phyloP scores from a whole-genome alignment of 2,113 vertebrate species.

The Onychostruthus taczanowskii region DNA sequence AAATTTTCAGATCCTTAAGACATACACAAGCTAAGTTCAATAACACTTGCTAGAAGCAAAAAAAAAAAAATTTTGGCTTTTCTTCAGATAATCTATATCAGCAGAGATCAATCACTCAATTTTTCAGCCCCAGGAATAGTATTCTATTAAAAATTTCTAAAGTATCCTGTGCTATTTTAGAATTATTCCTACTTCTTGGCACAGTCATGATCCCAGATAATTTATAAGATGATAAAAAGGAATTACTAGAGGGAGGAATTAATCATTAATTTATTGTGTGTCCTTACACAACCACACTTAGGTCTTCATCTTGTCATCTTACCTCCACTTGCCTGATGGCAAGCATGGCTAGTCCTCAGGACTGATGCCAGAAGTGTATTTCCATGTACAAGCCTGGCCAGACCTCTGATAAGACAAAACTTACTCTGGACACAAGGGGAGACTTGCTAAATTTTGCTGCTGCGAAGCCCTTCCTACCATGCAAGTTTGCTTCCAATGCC shows the following conservation, averaged over 20 bases:
- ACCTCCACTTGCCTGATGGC: not conserved
- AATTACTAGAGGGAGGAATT: not conserved
- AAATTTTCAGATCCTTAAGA: not conserved
- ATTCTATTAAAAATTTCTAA: not conserved
- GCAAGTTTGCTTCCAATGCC: not conserved
- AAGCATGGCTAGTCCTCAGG: not conserved
- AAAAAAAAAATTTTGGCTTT: not conserved
- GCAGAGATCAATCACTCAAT: not conserved
- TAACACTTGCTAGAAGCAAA: not conserved
- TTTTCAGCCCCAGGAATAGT: not conserved
- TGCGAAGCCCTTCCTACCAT: not conserved
- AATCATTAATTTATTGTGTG: not conserved
- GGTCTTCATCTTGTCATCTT: not conserved
- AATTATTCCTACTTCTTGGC: not conserved
- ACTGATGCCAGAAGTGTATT: not conserved
- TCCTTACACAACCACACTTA: not conserved
- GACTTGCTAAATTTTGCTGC: not conserved
- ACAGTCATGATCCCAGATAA: not conserved
- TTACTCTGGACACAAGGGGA: not conserved
- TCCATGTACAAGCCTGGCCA: not conserved
- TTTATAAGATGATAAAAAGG: not conserved
- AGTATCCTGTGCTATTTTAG: not conserved
- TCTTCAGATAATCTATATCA: not conserved
- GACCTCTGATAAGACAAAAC: not conserved
- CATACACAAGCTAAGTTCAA: not conserved